phyloP scores from a whole-genome alignment of 2,888 invertebrate species.

The Perizoma affinitatum region DNA sequence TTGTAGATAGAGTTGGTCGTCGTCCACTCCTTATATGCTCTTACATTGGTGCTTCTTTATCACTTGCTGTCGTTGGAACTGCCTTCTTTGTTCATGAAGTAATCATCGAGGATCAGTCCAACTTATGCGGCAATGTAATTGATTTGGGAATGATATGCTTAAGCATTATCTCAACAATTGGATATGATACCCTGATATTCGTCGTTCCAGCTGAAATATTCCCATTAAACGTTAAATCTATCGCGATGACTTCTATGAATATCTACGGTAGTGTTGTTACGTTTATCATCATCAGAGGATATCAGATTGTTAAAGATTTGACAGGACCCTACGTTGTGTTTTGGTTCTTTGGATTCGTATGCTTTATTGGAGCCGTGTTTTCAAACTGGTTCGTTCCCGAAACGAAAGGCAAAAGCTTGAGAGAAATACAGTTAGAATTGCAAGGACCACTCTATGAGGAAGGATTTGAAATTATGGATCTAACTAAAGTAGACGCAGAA shows the following conservation, averaged over 20 bases:
- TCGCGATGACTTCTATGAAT: conserved; percentile 76
- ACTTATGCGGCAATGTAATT: conserved; percentile 52
- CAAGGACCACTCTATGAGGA: conserved; percentile 49
- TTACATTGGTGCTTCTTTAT: conserved; percentile 55
- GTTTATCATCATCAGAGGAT: conserved; percentile 75
- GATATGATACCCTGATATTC: conserved; percentile 74
- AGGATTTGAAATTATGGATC: too few relatives aligned
- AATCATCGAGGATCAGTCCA: conserved; percentile 7
- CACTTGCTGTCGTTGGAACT: conserved; percentile 51
- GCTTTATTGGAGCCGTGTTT: conserved; percentile 71
- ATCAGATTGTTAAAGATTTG: conserved; percentile 71
- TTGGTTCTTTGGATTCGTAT: conserved; percentile 68
- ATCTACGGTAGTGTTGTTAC: conserved; percentile 67
- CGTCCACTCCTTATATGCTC: conserved; percentile 72
- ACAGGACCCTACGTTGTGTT: conserved; percentile 78
- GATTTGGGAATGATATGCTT: conserved; percentile 67
- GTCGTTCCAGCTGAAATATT: conserved; percentile 83
- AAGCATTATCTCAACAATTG: conserved; percentile 60
- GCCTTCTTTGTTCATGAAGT: conserved; percentile 65
- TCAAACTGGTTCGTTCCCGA: conserved; percentile 76
- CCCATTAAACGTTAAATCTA: conserved; percentile 81
- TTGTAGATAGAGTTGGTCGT: conserved; percentile 68
- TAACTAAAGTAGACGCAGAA: too few relatives aligned
- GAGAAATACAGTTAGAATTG: conserved; percentile 72
- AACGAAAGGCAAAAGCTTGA: conserved; percentile 82